phyloP scores from a whole-genome alignment of 35 echinoderm and acorn worm species.

The Ophiothrix spiculata region DNA sequence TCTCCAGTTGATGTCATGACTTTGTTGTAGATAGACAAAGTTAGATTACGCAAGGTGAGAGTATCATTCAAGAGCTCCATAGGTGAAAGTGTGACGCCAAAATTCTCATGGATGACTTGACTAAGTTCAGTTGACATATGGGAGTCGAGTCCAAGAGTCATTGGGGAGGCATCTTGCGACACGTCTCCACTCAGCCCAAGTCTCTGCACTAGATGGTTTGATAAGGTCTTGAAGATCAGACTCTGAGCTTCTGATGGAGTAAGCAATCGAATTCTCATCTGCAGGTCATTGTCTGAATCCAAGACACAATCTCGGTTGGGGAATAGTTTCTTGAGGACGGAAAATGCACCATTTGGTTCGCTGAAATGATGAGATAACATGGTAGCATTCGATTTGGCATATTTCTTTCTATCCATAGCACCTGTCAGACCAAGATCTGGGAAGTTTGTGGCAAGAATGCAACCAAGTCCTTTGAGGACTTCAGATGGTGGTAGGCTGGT shows the following conservation, averaged over 20 bases:
- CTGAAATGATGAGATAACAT: conserved; percentile 86
- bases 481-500: conserved; percentile 79
- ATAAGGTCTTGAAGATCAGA: conserved; percentile 67
- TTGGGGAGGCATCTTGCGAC: conserved; percentile 60
- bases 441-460: conserved; percentile 74
- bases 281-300: conserved; percentile 70
- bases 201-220: conserved; percentile 59
- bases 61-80: conserved; percentile 93
- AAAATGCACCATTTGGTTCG: conserved; percentile 69
- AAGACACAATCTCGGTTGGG: conserved; percentile 73
- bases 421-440: conserved; percentile 80
- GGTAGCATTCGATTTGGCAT: conserved; percentile 61
- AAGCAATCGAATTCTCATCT: conserved; percentile 58
- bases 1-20: conserved; percentile 52
- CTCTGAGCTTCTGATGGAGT: conserved; percentile 55
- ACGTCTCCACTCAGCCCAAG: conserved; percentile 77
- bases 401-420: conserved; percentile 61
- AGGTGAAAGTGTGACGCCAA: conserved; percentile 68
- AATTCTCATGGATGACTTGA: conserved; percentile 82
- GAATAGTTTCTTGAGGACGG: conserved; percentile 76
- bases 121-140: conserved; percentile 95
- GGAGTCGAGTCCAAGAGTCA: conserved; percentile 83
- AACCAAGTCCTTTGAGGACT: conserved; percentile 81
- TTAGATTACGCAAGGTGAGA: conserved; percentile 52
- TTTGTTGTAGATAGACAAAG: conserved; percentile 63